Conservation (phyloP, 2,888 invertebrate species). For the Teinopalpus imperialis region DNA sequence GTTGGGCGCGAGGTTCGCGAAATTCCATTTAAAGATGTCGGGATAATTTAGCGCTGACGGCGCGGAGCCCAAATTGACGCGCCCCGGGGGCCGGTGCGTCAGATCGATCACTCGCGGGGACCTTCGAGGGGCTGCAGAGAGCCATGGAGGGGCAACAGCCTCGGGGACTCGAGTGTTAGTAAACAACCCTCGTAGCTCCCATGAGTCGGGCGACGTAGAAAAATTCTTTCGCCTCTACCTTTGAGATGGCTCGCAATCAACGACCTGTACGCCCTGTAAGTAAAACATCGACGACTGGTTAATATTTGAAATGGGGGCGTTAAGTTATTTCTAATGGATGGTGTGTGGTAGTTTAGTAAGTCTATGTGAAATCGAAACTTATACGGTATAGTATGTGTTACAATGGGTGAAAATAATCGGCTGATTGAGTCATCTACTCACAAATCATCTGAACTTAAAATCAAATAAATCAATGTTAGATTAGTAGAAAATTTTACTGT, state of each 20-base stretch:
- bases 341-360: no score
- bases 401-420: no score
- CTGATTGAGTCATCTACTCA: no score
- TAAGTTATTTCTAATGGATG: no score
- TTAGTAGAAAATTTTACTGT: no score
- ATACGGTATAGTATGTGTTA: no score
- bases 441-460: no score
- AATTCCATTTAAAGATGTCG: conserved; percentile 81
- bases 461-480: no score
- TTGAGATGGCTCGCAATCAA: conserved; percentile 6
- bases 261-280: neutral
- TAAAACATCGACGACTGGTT: neutral
- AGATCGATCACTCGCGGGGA: conserved; percentile 60
- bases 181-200: conserved; percentile 59
- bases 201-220: conserved; percentile 17
- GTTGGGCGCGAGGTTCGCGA: conserved; percentile 65
- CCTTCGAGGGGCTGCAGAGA: conserved; percentile 40
- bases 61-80: conserved; percentile 74
- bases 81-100: conserved; percentile 63
- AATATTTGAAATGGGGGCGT: neutral
- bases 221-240: conserved; percentile 12
- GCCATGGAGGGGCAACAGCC: conserved; percentile 31
- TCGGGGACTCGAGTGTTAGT: conserved; percentile 47
- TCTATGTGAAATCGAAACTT: no score
- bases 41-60: conserved; percentile 80